phyloP scores from a whole-genome alignment of 2,113 vertebrate genomes.

The Oryzias celebensis region DNA sequence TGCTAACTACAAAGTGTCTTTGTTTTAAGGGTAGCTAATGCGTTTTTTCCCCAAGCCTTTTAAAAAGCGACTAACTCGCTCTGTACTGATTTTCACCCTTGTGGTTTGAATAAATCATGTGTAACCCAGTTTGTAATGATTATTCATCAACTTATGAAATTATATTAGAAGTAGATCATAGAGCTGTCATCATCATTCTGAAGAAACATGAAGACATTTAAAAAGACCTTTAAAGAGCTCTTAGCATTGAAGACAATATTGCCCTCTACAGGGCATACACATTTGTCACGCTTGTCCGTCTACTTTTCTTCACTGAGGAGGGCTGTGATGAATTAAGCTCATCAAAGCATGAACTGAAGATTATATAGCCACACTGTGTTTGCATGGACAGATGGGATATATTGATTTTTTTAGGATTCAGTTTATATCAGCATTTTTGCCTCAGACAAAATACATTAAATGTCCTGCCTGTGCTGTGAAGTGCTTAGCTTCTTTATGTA shows the following conservation, averaged over 20 bases:
- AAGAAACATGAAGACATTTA: conserved; percentile 32
- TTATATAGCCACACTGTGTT: conserved; percentile 24
- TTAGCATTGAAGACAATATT: conserved; percentile 64
- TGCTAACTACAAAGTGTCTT: conserved; percentile 1
- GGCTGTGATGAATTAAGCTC: conserved; percentile 22
- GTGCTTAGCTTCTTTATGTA: too few species aligned
- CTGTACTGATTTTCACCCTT: not conserved
- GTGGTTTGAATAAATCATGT: not conserved
- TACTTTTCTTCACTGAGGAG: not conserved
- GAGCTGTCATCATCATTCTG: conserved; percentile 37
- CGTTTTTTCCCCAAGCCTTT: not conserved
- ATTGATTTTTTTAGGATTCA: not conserved
- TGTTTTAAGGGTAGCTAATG: not conserved
- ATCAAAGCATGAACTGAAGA: conserved; percentile 9
- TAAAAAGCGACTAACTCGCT: conserved; percentile 9
- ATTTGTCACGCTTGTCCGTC: conserved; percentile 59
- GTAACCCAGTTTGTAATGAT: conserved; percentile 8
- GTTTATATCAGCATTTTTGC: too few species aligned
- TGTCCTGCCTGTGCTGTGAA: too few species aligned
- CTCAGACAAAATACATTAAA: too few species aligned
- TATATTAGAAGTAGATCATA: not conserved
- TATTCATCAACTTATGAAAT: conserved; percentile 11
- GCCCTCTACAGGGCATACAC: conserved; percentile 74
- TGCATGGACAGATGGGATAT: not conserved
- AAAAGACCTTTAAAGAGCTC: conserved; percentile 36